Evolutionary conservation across 2,888 invertebrate species (phyloP).

Genomic region (Chorisops tibialis): DNA sequence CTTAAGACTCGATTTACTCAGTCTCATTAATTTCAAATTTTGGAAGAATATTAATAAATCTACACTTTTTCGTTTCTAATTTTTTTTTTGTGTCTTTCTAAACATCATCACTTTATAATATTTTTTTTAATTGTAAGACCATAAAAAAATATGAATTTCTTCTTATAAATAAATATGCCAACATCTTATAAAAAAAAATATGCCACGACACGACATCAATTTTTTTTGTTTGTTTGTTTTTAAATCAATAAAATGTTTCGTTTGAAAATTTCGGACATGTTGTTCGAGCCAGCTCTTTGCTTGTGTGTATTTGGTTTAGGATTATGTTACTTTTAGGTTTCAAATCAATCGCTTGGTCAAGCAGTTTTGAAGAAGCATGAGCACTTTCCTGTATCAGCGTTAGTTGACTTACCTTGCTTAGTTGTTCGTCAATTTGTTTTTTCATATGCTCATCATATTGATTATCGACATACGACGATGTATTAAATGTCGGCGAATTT

Average conservation of each 20-base stretch:
- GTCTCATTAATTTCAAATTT: constrained; percentile 21
- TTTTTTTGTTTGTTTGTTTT: constrained; percentile 20
- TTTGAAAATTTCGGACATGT: constrained; percentile 34
- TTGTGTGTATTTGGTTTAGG: constrained; percentile 33
- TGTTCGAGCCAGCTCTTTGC: constrained; percentile 34
- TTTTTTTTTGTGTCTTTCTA: constrained; percentile 4
- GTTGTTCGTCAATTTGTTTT: constrained; percentile 37
- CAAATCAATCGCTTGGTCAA: constrained; percentile 29
- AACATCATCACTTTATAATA: neutral
- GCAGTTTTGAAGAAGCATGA: constrained; percentile 30
- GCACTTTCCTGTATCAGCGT: constrained; percentile 30
- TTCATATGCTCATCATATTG: constrained; percentile 37
- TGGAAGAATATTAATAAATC: constrained; percentile 12
- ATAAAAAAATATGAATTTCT: constrained; percentile 15
- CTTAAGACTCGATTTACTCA: constrained; percentile 17
- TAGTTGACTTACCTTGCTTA: constrained; percentile 38
- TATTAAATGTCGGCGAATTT: constrained; percentile 32
- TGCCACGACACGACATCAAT: constrained; percentile 6
- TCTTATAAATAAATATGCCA: constrained; percentile 8
- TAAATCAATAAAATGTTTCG: constrained; percentile 26
- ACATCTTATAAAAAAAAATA: constrained; percentile 2
- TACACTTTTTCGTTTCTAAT: neutral
- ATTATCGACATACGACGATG: constrained; percentile 30
- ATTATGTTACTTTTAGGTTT: constrained; percentile 30
- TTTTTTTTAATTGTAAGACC: constrained; percentile 3